Evolutionary conservation across 2,113 vertebrate genomes (phyloP).

Genomic region (Heptranchias perlo): DNA sequence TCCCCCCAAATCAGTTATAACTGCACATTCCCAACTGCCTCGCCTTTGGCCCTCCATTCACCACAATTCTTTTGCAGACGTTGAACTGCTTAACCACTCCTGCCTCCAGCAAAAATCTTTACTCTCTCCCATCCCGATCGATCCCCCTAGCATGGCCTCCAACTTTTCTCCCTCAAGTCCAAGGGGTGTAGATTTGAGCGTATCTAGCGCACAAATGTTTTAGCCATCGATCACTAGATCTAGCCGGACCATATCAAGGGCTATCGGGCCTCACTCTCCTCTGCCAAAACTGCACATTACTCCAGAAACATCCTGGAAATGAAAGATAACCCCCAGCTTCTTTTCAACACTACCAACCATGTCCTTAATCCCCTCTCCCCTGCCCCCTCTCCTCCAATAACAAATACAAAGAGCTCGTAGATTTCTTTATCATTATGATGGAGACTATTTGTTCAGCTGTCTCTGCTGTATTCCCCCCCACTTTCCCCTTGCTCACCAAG

Average conservation of each 20-base stretch:
- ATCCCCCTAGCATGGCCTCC: too few species aligned
- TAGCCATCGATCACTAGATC: not conserved
- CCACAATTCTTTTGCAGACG: not conserved
- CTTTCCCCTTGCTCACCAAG: not conserved
- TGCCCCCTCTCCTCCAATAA: not conserved
- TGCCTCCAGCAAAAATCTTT: too few species aligned
- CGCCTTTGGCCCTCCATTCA: not conserved
- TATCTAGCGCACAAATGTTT: not conserved
- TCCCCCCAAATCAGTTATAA: not conserved
- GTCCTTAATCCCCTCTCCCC: not conserved
- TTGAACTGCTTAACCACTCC: not conserved
- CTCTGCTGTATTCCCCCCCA: not conserved
- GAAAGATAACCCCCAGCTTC: not conserved
- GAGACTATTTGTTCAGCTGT: not conserved
- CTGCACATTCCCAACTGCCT: not conserved
- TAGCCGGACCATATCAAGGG: not conserved
- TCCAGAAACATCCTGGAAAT: not conserved
- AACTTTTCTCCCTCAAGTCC: not conserved
- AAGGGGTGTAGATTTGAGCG: not conserved
- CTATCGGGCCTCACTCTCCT: not conserved
- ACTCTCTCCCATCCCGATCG: too few species aligned
- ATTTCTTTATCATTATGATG: not conserved
- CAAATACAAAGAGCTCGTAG: not conserved
- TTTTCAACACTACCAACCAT: too few species aligned
- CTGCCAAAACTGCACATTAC: not conserved